These are phyloP conservation scores for Beroe forskalii DNA, from an alignment of 37 sponge, comb jelly and placozoan species.

Conservation along the genomic window DNA sequence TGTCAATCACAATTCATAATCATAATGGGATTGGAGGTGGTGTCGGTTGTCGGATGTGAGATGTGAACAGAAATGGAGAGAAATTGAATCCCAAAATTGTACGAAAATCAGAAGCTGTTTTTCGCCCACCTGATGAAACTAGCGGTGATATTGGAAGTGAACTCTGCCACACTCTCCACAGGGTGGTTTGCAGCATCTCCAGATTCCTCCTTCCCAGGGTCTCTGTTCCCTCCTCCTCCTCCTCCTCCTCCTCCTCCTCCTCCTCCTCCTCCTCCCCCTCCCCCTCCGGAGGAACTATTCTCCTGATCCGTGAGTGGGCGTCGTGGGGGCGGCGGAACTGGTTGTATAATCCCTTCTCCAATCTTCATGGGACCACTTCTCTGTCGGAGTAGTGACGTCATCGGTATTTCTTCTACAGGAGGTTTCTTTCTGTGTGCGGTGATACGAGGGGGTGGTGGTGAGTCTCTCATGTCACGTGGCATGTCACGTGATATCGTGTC, in stretches of 20 bases:
- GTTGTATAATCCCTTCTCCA: too few relatives aligned
- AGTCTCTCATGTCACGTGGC: not conserved
- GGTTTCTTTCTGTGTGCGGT: too few relatives aligned
- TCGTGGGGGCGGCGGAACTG: not conserved
- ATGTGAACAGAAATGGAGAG: too few relatives aligned
- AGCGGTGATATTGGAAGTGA: conserved; percentile 1
- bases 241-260: not conserved
- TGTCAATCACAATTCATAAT: too few relatives aligned
- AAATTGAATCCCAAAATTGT: too few relatives aligned
- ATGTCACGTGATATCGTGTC: not conserved
- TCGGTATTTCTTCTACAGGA: not conserved
- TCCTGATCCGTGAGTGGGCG: too few relatives aligned
- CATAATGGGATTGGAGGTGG: too few relatives aligned
- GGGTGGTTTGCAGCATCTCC: not conserved
- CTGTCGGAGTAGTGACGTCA: not conserved
- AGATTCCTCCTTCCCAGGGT: not conserved
- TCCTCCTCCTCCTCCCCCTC: not conserved
- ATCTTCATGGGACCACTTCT: not conserved
- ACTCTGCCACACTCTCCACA: not conserved
- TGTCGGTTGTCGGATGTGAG: too few relatives aligned
- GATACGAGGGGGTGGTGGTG: too few relatives aligned
- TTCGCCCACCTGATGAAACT: conserved; percentile 34
- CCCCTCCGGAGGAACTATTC: not conserved
- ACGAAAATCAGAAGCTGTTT: too few relatives aligned
- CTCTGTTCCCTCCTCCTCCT: not conserved